Percentiles rank a stretch among this genome's conserved stretches.
phyloP scores from a whole-genome alignment of 2,113 vertebrate genomes.

The Colossoma macropomum region DNA sequence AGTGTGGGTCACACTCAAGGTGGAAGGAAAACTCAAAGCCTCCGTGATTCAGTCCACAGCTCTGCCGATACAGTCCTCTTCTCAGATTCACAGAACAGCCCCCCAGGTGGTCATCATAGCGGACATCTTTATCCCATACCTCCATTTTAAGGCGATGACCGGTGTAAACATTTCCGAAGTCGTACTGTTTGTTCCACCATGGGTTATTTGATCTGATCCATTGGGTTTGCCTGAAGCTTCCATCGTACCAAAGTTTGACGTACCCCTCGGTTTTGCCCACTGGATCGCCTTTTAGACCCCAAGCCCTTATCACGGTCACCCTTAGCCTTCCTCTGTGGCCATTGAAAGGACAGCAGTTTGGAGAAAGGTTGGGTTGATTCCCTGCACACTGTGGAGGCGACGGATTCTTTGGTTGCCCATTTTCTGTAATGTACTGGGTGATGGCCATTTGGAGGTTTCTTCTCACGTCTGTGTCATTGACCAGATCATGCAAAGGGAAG shows the following conservation, averaged over 20 bases:
- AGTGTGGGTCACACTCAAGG: slow-evolving; percentile 29
- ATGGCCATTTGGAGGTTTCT: slow-evolving; percentile 20
- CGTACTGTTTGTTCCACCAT: slow-evolving; percentile 2
- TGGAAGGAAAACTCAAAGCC: slow-evolving; percentile 20
- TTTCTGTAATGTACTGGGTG: slow-evolving; percentile 20
- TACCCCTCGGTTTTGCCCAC: slow-evolving; percentile 19
- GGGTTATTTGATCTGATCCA: slow-evolving; percentile 32
- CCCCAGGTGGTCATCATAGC: slow-evolving; percentile 19
- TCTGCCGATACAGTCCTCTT: background rate
- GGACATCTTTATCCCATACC: slow-evolving; percentile 46
- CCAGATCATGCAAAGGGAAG: slow-evolving; percentile 35
- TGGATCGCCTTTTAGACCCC: slow-evolving; percentile 32
- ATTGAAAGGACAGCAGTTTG: slow-evolving; percentile 27
- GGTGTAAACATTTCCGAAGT: slow-evolving; percentile 28
- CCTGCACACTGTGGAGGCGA: background rate
- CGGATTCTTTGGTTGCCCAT: background rate
- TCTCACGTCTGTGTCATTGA: background rate
- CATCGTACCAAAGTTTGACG: slow-evolving; percentile 29
- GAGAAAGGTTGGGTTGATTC: slow-evolving; percentile 17
- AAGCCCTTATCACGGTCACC: slow-evolving; percentile 23
- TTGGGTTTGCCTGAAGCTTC: background rate
- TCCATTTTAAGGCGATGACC: background rate
- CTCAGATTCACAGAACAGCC: background rate
- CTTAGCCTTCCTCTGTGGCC: background rate
- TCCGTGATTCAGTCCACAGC: slow-evolving; percentile 13